Percentiles rank a stretch among this genome's conserved stretches.
These are phyloP conservation scores for Drosophila austrosaltans DNA, from an alignment of 2,888 invertebrate species.

Conservation along the genomic window DNA sequence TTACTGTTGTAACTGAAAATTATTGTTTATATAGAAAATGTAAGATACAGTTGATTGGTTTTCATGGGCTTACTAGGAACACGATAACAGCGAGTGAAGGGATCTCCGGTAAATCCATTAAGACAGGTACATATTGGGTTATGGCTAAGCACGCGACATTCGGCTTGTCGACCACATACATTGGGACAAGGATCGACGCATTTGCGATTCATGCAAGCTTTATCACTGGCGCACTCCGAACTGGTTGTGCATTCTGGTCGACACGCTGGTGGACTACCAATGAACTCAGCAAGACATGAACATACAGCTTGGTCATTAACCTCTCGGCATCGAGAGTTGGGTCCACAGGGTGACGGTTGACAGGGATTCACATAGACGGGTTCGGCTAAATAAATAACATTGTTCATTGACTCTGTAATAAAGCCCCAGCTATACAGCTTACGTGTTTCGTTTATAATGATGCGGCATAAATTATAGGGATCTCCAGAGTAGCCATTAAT, in stretches of 20 bases:
- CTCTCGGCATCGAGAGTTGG: slow-evolving; percentile 91
- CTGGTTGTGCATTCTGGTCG: slow-evolving; percentile 90
- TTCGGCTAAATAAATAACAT: slow-evolving; percentile 81
- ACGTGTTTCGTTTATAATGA: slow-evolving; percentile 83
- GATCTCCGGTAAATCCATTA: slow-evolving; percentile 86
- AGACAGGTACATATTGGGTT: slow-evolving; percentile 91
- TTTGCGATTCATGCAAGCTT: slow-evolving; percentile 88
- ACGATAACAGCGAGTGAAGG: slow-evolving; percentile 85
- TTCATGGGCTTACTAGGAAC: slow-evolving; percentile 80
- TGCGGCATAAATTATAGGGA: slow-evolving; percentile 87
- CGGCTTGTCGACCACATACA: slow-evolving; percentile 89
- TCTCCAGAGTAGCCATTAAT: slow-evolving; percentile 87
- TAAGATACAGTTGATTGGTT: not conserved
- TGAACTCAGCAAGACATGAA: slow-evolving; percentile 87
- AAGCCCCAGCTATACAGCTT: slow-evolving; percentile 70
- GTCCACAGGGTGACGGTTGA: slow-evolving; percentile 91
- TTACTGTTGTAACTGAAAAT: slow-evolving; percentile 61
- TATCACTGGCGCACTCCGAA: slow-evolving; percentile 88
- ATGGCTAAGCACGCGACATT: slow-evolving; percentile 89
- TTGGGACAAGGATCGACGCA: slow-evolving; percentile 89
- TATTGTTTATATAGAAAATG: not conserved
- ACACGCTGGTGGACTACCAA: slow-evolving; percentile 86
- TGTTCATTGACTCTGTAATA: not conserved
- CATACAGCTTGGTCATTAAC: slow-evolving; percentile 89
- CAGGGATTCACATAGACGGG: slow-evolving; percentile 86